phyloP scores from a whole-genome alignment of 2,113 vertebrate genomes.

The Cryptomyrus ogoouensis region DNA sequence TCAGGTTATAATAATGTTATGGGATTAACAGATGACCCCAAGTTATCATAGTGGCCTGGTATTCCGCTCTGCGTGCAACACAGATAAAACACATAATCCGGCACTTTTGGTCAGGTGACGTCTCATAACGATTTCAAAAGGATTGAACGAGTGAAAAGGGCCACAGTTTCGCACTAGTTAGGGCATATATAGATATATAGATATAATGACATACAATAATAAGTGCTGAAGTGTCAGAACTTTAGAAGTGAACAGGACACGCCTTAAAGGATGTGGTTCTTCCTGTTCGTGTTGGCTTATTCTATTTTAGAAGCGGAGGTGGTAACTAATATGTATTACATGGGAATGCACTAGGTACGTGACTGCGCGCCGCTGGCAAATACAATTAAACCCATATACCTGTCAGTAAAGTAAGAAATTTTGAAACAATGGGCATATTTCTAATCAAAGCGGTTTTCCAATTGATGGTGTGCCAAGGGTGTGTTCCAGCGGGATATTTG shows the following conservation, averaged over 20 bases:
- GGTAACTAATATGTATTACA: background rate
- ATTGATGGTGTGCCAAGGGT: slow-evolving; percentile 21
- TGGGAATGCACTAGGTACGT: slow-evolving; percentile 13
- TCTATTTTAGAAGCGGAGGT: background rate
- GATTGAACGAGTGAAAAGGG: background rate
- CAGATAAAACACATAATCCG: background rate
- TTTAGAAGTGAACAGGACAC: background rate
- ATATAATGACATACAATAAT: background rate
- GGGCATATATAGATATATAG: background rate
- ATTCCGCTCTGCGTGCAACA: background rate
- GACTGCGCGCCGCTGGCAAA: background rate
- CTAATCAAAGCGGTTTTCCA: slow-evolving; percentile 17
- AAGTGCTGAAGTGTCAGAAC: background rate
- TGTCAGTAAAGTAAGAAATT: slow-evolving; percentile 17
- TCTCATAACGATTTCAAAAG: background rate
- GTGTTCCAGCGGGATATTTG: slow-evolving; percentile 18
- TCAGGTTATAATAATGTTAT: background rate
- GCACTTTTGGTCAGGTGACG: background rate
- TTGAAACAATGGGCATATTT: slow-evolving; percentile 19
- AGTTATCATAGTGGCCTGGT: background rate
- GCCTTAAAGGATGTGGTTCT: background rate
- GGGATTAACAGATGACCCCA: background rate
- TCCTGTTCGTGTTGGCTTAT: background rate
- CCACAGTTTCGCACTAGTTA: background rate
- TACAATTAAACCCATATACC: slow-evolving; percentile 22